phyloP scores from a whole-genome alignment of 1,140 invertebrate species.

The Rhyacophila brunnea region DNA sequence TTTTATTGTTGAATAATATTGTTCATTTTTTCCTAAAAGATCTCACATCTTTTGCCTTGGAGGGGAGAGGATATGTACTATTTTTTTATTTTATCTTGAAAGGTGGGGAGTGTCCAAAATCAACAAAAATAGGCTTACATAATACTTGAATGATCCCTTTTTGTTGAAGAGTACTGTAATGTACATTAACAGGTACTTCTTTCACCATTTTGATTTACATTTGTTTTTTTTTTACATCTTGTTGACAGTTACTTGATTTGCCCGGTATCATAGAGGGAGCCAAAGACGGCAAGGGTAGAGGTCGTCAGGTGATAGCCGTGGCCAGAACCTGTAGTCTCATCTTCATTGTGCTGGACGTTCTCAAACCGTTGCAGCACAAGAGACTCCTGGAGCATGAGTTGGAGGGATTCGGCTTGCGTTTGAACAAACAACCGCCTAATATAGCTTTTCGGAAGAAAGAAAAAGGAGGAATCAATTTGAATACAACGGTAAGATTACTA shows the following conservation, averaged over 20 bases:
- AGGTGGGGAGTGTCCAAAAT: too few relatives aligned
- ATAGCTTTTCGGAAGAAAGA: constrained; percentile 97
- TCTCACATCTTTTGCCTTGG: too few relatives aligned
- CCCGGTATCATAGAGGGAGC: constrained; percentile 99
- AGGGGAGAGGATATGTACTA: too few relatives aligned
- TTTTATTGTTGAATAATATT: too few relatives aligned
- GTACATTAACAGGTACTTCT: too few relatives aligned
- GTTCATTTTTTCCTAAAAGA: too few relatives aligned
- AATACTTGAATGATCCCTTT: too few relatives aligned
- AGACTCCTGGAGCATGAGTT: constrained; percentile 95
- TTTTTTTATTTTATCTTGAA: too few relatives aligned
- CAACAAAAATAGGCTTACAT: too few relatives aligned
- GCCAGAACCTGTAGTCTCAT: constrained; percentile 97
- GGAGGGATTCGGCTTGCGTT: constrained; percentile 95
- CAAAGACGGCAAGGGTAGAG: constrained; percentile 98
- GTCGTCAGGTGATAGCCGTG: constrained; percentile 99
- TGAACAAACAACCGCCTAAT: constrained; percentile 97
- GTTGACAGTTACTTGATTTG: constrained; percentile 86
- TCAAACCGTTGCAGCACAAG: constrained; percentile 97
- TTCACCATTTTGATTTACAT: too few relatives aligned
- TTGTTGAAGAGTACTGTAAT: too few relatives aligned
- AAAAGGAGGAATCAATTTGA: constrained; percentile 75
- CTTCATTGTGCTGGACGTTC: constrained; percentile 96
- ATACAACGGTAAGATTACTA: constrained; percentile 44
- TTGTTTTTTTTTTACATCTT: background rate